phyloP scores from a whole-genome alignment of 2,888 invertebrate genomes.

The Scaptomyza caliginosa region DNA sequence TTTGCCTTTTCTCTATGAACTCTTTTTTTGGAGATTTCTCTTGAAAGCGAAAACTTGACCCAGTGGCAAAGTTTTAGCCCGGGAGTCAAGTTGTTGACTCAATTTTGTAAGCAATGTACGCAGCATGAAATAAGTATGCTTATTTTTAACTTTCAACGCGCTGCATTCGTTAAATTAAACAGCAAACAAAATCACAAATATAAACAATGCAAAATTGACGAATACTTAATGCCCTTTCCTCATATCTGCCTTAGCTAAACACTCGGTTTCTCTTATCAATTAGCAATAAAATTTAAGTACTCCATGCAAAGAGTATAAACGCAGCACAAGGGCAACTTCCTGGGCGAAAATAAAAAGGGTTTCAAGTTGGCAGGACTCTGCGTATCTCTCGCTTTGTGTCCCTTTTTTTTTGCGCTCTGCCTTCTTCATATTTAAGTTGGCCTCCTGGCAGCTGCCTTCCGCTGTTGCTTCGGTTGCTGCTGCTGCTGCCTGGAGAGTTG shows the following conservation, averaged over 20 bases:
- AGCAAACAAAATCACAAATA: neutral
- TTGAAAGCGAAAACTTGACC: slow-evolving; percentile 40
- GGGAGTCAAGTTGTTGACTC: slow-evolving; percentile 1
- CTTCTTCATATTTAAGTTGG: slow-evolving; percentile 56
- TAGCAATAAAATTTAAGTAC: neutral
- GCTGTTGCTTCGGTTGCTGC: slow-evolving; percentile 12
- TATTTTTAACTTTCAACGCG: slow-evolving; percentile 68
- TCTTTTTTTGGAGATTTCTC: neutral
- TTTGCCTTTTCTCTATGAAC: slow-evolving; percentile 3
- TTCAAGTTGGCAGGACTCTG: slow-evolving; percentile 42
- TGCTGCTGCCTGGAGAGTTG: slow-evolving; percentile 25
- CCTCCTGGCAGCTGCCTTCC: slow-evolving; percentile 36
- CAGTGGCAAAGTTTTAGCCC: neutral
- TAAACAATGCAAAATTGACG: neutral
- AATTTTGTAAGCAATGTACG: slow-evolving; percentile 27
- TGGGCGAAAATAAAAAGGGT: slow-evolving; percentile 41
- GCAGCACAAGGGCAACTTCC: slow-evolving; percentile 16
- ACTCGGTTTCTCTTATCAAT: no score
- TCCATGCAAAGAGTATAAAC: slow-evolving; percentile 3
- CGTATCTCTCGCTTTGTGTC: slow-evolving; percentile 20
- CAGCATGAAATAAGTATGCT: slow-evolving; percentile 55
- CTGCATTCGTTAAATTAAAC: slow-evolving; percentile 51
- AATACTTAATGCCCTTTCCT: neutral
- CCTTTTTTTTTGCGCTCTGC: neutral
- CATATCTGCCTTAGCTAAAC: no score